Percentiles rank a stretch among this genome's conserved stretches.
phyloP scores from a whole-genome alignment of 2,797 vertebrate genomes.

The Syngnathus rostellatus region DNA sequence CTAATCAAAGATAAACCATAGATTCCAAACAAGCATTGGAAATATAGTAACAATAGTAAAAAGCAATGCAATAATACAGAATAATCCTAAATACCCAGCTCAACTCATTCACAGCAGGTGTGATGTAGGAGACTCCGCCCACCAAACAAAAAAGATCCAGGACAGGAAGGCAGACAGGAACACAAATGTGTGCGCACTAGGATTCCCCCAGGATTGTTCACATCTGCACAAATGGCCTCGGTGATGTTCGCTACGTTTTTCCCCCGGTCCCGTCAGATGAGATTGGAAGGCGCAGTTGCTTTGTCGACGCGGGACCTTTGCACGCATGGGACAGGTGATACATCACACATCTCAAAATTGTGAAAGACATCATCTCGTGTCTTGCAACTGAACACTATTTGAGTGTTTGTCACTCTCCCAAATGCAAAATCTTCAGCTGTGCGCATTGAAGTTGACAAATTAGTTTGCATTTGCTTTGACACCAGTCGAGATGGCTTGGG shows the following conservation, averaged over 20 bases:
- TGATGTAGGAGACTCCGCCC: too few relatives aligned
- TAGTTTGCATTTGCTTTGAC: conserved; percentile 63
- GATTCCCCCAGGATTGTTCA: conserved; percentile 51
- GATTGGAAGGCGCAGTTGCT: conserved; percentile 36
- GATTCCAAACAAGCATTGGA: too few relatives aligned
- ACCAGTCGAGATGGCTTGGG: conserved; percentile 45
- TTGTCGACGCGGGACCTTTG: conserved; percentile 1
- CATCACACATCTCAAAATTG: conserved; percentile 17
- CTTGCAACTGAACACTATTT: conserved; percentile 45
- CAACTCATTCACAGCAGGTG: too few relatives aligned
- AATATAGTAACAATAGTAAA: too few relatives aligned
- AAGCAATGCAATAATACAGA: too few relatives aligned
- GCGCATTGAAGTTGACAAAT: conserved; percentile 67
- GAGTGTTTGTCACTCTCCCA: conserved; percentile 45
- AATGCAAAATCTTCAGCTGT: conserved; percentile 59
- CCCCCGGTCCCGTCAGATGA: conserved; percentile 57
- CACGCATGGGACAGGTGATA: conserved; percentile 41
- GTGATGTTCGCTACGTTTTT: conserved; percentile 53
- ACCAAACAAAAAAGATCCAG: too few relatives aligned
- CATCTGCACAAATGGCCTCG: conserved; percentile 62
- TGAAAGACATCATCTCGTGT: conserved; percentile 27
- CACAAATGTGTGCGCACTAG: conserved; percentile 42
- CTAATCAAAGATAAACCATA: too few relatives aligned
- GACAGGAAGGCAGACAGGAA: conserved; percentile 10
- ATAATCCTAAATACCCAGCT: too few relatives aligned